Conservation (phyloP, 2,113 vertebrate genomes). For the Gadus chalcogrammus region DNA sequence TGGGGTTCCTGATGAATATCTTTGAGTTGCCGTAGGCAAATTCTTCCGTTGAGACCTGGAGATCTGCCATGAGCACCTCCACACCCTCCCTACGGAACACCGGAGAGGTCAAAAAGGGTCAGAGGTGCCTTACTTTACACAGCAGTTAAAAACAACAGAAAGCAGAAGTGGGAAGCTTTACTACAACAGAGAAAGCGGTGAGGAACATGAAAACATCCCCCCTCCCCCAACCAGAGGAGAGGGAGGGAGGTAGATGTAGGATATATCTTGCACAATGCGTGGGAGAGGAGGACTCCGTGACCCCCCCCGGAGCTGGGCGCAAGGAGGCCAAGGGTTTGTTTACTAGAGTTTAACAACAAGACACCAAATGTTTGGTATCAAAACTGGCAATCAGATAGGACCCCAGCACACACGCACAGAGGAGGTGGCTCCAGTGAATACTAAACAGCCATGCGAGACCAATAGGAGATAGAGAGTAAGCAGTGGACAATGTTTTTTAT, state of each 20-base stretch:
- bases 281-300: slow-evolving; percentile 1
- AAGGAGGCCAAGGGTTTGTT: not conserved
- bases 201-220: too few species aligned
- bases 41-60: slow-evolving; percentile 85
- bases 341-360: slow-evolving; percentile 20
- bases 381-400: slow-evolving; percentile 29
- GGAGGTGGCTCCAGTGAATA: too few species aligned
- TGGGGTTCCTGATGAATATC: slow-evolving; percentile 98
- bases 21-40: slow-evolving; percentile 93
- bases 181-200: too few species aligned
- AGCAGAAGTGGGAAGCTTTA: too few species aligned
- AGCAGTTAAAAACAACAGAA: too few species aligned
- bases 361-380: slow-evolving; percentile 13
- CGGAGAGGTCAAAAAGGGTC: not conserved
- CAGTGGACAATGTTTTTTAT: too few species aligned
- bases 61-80: slow-evolving; percentile 84
- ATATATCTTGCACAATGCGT: slow-evolving; percentile 13
- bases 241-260: not conserved
- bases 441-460: too few species aligned
- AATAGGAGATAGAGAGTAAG: too few species aligned
- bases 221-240: not conserved
- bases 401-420: slow-evolving; percentile 16
- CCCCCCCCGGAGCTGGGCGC: not conserved
- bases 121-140: too few species aligned
- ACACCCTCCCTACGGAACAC: slow-evolving; percentile 81